Conservation (phyloP, 2,113 vertebrate species). For the Oostethus manadensis region DNA sequence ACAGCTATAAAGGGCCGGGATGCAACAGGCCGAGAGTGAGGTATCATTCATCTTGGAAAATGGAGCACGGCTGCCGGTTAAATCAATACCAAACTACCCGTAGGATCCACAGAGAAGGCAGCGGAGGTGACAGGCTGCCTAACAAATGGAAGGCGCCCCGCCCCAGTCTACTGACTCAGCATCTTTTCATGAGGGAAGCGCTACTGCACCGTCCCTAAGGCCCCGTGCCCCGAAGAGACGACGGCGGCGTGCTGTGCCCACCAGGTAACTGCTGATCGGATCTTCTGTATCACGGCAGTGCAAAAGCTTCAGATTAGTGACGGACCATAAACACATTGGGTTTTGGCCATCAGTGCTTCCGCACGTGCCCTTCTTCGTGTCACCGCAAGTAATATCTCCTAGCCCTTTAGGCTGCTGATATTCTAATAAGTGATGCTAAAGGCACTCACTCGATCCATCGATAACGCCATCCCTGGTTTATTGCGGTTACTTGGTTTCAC, state of each 20-base stretch:
- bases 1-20: constrained; percentile 13
- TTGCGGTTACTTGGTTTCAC: no score
- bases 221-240: constrained; percentile 26
- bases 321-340: no score
- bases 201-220: constrained; percentile 11
- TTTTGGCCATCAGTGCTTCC: constrained; percentile 25
- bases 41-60: constrained; percentile 69
- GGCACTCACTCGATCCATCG: no score
- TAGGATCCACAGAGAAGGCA: constrained; percentile 57
- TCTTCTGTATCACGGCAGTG: constrained; percentile 62
- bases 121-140: constrained; percentile 63
- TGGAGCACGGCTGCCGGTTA: constrained; percentile 56
- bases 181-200: constrained; percentile 21
- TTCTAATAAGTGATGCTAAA: no score
- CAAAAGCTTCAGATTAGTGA: constrained; percentile 48
- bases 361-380: no score
- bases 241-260: constrained; percentile 25
- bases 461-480: no score
- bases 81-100: constrained; percentile 73
- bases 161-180: constrained; percentile 62
- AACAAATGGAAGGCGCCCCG: constrained; percentile 64
- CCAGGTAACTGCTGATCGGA: constrained; percentile 61
- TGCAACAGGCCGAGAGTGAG: constrained; percentile 47
- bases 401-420: constrained; percentile 27
- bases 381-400: constrained; percentile 20